Evolutionary conservation across 2,797 vertebrate species (phyloP), one percentile per base, ranked within the genome.

Genomic region (Synanceia verrucosa): DNA sequence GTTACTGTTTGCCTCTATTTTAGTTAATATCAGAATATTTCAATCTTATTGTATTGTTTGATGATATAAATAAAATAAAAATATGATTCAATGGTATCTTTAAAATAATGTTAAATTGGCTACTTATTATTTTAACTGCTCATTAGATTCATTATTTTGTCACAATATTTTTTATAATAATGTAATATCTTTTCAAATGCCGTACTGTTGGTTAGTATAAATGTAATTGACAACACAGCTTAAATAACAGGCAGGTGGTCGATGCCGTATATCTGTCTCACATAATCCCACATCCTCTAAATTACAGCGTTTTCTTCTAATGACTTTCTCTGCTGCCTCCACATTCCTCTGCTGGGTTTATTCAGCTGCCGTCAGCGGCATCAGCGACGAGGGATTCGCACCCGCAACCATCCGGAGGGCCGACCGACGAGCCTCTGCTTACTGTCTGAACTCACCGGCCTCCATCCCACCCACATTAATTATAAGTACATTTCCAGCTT

Each of bases 401-500:
- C 90, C 89, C 84, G 39, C 86, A 83, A 82, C 88, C 73, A 56
- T 75, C 80, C 53, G 26, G 65, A n/a, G 39, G 55, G 48, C 63
- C 48, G 67, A 29, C 53, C 5, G 66, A 52, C 67, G 16, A 67
- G 59, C 75, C 65, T 75, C 78, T 80, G 86, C 82, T 83, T 68
- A 82, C 72, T 73, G 71, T 84, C 84, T 59, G 7, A 68, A 65
- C 83, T 76, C 82, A 44, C 75, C 51, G 62, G 48, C 78, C 80
- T 75, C 73, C 61, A 58, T 44, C 77, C 55, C 65, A 48, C 65
- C 73, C 63, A 46, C 70, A 63, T 76, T 79, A 81, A 89, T 81
- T 78, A 37, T 84, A 82, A 90, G 81, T 79, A 85, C 87, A 86
- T 88, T 91, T 79, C 87, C 89, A 88, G 85, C 74, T 76, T 85